Evolutionary conservation across 2,888 invertebrate genomes (phyloP).

Genomic region (Sinodicranocentrus sp.): DNA sequence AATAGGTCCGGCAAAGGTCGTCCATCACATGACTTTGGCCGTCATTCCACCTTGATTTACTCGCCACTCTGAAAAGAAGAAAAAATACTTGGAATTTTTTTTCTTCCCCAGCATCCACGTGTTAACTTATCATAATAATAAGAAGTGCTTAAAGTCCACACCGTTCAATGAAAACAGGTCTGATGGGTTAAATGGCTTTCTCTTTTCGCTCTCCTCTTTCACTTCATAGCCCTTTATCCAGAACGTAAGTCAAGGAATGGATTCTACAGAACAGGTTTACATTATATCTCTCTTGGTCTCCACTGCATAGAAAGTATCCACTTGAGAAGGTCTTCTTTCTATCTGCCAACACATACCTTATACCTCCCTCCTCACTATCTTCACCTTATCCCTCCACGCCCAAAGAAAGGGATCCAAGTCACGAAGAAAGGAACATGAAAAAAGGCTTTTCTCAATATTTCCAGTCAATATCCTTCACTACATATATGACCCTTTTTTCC

Average conservation of each 20-base stretch:
- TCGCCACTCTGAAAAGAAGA: not conserved
- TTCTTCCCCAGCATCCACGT: not conserved
- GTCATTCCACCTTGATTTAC: not conserved
- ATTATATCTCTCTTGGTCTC: constrained; percentile 1
- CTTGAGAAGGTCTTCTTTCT: constrained; percentile 33
- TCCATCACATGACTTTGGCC: not conserved
- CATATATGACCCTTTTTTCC: not conserved
- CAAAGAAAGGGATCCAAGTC: not conserved
- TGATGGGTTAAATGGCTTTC: constrained; percentile 43
- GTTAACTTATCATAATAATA: constrained; percentile 19
- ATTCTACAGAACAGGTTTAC: constrained; percentile 40
- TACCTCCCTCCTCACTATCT: not conserved
- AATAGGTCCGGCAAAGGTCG: constrained; percentile 34
- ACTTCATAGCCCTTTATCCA: constrained; percentile 18
- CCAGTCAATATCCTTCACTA: constrained; percentile 55
- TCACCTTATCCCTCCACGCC: constrained; percentile 4
- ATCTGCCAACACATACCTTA: constrained; percentile 2
- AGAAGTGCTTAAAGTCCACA: constrained; percentile 4
- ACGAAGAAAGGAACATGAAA: constrained; percentile 7
- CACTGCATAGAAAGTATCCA: constrained; percentile 59
- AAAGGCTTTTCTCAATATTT: constrained; percentile 32
- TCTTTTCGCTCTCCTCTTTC: constrained; percentile 14
- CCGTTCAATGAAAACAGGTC: constrained; percentile 15
- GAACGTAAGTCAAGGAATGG: constrained; percentile 30
- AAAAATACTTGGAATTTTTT: not conserved